Evolutionary conservation across 2,888 invertebrate species (phyloP), one percentile per base, ranked within the genome.

Genomic region (Drosophila subsilvestris): DNA sequence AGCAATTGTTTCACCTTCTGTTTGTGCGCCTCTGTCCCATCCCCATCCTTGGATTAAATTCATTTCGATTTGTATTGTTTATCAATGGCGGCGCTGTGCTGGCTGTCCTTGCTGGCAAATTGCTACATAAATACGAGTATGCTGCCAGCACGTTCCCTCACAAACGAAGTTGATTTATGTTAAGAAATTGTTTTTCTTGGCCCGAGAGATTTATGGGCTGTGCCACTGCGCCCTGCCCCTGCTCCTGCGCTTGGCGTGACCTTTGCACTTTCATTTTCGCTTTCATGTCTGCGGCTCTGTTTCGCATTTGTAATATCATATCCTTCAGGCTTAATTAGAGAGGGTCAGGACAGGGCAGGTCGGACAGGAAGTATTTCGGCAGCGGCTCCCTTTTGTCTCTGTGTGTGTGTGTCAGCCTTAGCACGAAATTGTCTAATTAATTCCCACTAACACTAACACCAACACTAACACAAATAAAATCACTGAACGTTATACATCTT

Each of bases 371-470:
- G 57, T 32, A 27, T 44, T 56, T 56, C 48, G 37, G 44, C 17
- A 9, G 44, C 42, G 17, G 44, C 10, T 45, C 18, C 44, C 44
- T 17, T 37, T 37, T 37, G 32, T 56, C 5, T 25, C 5, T 6
- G 6, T 25, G 25, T 17, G 8, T 48, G 65, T 56, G 66, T 56
- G 68, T 56, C 51, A 8, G 49, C 7, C 20, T 49, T 49, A 68
- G 49, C 66, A 68, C 66, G 66, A 51, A 74, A 85, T 63, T 65
- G 50, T 77, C 49, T 78, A 86, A 80, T 80, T 86, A 83, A 83
- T 80, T 80, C 66, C 49, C 69, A 32, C 32, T 10, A 29, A 27
- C 27, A 27, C 27, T 9, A 27, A 37, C 25, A 25, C 22, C 22
- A 22, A 3, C 32, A 32, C 48, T 57, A 83, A 75, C 58, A 82